Evolutionary conservation across 1,140 invertebrate species (phyloP).

Genomic region (Drosophila grimshawi): DNA sequence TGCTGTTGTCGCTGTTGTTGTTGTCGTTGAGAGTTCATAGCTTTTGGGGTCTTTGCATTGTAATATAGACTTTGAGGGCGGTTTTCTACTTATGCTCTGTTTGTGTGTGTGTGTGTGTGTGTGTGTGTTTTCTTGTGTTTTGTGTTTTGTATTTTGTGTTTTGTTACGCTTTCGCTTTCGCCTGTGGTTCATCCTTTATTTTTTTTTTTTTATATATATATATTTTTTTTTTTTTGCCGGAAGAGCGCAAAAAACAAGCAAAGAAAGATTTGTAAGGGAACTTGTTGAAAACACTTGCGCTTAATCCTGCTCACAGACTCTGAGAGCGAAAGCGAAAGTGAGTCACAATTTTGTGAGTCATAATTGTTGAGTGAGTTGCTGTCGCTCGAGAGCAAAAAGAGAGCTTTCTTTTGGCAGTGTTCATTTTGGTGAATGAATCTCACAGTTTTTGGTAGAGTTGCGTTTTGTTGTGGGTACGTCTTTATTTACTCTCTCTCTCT

Average conservation of each 20-base stretch:
- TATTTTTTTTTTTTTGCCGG: conserved; percentile 36
- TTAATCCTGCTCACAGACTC: conserved; percentile 18
- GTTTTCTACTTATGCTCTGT: conserved; percentile 28
- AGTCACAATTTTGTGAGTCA: conserved; percentile 24
- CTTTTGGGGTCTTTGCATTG: conserved; percentile 62
- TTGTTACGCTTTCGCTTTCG: conserved; percentile 48
- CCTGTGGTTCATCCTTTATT: conserved; percentile 60
- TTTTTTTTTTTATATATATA: background rate
- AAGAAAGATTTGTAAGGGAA: conserved; percentile 39
- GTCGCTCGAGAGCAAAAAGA: background rate
- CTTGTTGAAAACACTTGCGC: conserved; percentile 82
- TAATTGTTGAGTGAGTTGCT: conserved; percentile 55
- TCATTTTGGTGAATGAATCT: conserved; percentile 58
- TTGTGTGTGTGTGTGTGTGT: conserved; percentile 19
- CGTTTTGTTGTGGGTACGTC: conserved; percentile 20
- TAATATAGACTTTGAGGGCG: conserved; percentile 65
- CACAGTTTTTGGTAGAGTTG: conserved; percentile 23
- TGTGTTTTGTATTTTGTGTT: background rate
- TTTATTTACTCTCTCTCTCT: too few species aligned
- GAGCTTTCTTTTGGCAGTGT: conserved; percentile 26
- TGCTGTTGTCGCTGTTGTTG: too few species aligned
- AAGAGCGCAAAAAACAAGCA: conserved; percentile 48
- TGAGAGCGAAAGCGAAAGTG: conserved; percentile 27
- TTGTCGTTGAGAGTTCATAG: conserved; percentile 62
- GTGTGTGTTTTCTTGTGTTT: background rate